phyloP scores from a whole-genome alignment of 2,113 vertebrate genomes.

The Furnarius figulus region DNA sequence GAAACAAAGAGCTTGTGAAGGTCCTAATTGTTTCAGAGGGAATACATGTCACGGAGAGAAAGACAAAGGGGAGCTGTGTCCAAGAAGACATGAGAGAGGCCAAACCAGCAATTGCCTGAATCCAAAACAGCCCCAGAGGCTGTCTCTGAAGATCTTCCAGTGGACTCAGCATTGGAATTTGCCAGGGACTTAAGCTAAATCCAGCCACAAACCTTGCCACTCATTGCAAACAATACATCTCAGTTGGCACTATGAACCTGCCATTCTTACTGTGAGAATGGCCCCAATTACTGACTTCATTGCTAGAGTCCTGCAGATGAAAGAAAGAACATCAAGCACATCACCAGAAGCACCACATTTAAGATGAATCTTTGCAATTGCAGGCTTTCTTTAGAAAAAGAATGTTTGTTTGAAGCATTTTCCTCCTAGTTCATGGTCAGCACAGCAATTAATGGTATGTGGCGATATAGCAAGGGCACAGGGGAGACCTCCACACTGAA shows the following conservation, averaged over 20 bases:
- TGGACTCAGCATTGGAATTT: conserved; percentile 34
- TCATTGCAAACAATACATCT: neutral
- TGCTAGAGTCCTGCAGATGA: conserved; percentile 11
- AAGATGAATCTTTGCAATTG: neutral
- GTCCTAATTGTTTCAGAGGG: conserved; percentile 58
- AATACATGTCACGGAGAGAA: conserved; percentile 37
- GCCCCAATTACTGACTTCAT: conserved; percentile 14
- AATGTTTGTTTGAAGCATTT: neutral
- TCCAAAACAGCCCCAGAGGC: conserved; percentile 43
- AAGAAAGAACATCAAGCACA: conserved; percentile 18
- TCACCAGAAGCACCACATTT: neutral
- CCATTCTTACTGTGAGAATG: neutral
- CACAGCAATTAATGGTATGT: neutral
- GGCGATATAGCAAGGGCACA: neutral
- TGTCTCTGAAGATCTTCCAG: conserved; percentile 65
- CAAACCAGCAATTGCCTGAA: conserved; percentile 61
- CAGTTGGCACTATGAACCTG: conserved; percentile 22
- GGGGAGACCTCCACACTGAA: neutral
- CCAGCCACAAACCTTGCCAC: conserved; percentile 14
- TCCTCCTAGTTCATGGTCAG: neutral
- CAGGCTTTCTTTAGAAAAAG: conserved; percentile 13
- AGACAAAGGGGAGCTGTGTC: conserved; percentile 64
- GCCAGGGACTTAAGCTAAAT: conserved; percentile 25
- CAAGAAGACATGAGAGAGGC: conserved; percentile 57
- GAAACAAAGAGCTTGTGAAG: conserved; percentile 62